Evolutionary conservation across 2,113 vertebrate genomes (phyloP).

Genomic region (Prolemur simus): DNA sequence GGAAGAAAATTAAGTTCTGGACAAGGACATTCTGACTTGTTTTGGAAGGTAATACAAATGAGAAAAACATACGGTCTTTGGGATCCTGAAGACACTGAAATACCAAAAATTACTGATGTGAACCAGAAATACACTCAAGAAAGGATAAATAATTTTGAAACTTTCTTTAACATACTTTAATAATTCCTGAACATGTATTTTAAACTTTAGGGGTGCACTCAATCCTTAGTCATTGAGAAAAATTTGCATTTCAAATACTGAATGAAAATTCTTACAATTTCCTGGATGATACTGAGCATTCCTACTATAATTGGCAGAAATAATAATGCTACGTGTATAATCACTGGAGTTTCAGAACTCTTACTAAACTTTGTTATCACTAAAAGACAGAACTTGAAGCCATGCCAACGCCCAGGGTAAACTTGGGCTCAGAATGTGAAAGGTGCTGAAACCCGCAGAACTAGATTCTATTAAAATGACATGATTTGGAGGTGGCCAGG

Average conservation of each 20-base stretch:
- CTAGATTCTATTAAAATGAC: background rate
- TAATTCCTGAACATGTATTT: background rate
- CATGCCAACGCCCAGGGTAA: background rate
- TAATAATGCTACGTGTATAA: background rate
- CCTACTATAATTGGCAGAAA: background rate
- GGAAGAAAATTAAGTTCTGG: background rate
- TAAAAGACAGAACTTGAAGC: constrained; percentile 28
- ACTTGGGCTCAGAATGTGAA: background rate
- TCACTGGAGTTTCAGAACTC: background rate
- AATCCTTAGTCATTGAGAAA: background rate
- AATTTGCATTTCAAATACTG: background rate
- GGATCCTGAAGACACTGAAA: background rate
- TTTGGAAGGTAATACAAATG: background rate
- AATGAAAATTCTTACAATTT: constrained; percentile 20
- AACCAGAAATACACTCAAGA: background rate
- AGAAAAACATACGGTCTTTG: background rate
- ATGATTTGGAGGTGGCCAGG: background rate
- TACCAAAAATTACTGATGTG: background rate
- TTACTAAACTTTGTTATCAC: constrained; percentile 43
- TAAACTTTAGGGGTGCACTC: background rate
- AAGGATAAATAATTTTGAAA: background rate
- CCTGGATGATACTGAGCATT: background rate
- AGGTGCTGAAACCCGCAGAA: background rate
- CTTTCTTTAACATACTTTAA: background rate
- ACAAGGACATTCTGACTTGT: background rate